A percentile compares a stretch with the other conserved stretches of the same genome.
These are phyloP conservation scores for Clamator glandarius DNA, from an alignment of 2,797 vertebrate genomes.

Conservation along the genomic window DNA sequence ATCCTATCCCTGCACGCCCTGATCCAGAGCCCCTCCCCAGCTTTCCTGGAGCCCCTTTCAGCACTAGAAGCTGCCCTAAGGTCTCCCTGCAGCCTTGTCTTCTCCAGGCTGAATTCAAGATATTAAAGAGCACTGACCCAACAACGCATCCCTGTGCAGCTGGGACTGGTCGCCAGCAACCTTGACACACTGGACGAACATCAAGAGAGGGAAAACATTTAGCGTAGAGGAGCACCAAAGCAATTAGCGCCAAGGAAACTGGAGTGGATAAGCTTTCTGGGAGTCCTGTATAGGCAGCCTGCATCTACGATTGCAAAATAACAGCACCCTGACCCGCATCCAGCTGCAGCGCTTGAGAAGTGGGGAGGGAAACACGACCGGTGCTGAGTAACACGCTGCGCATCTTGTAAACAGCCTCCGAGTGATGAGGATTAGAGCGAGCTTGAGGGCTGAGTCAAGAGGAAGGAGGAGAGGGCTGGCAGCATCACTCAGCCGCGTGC, in stretches of 20 bases:
- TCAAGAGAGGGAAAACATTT: neutral
- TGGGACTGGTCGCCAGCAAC: neutral
- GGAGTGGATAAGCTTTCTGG: too few relatives aligned
- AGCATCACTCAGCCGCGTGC: accelerated
- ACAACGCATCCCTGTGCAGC: too few relatives aligned
- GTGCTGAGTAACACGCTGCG: neutral
- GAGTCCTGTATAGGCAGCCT: neutral
- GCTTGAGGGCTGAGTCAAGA: neutral
- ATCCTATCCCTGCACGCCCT: too few relatives aligned
- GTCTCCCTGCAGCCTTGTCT: too few relatives aligned
- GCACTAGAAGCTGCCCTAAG: too few relatives aligned
- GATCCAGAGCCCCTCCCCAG: too few relatives aligned
- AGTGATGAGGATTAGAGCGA: neutral
- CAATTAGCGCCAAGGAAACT: neutral
- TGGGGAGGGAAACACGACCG: neutral
- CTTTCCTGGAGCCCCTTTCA: too few relatives aligned
- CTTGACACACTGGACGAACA: neutral
- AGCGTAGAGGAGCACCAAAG: neutral
- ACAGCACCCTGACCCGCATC: neutral
- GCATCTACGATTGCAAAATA: neutral
- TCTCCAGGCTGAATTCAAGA: too few relatives aligned
- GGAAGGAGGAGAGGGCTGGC: neutral
- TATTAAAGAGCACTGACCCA: too few relatives aligned
- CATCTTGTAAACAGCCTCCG: neutral
- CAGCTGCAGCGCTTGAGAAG: neutral